Base-by-base conservation (phyloP, 2,888 invertebrate species). In the Galeopsomyia nigrocyanea region DNA sequence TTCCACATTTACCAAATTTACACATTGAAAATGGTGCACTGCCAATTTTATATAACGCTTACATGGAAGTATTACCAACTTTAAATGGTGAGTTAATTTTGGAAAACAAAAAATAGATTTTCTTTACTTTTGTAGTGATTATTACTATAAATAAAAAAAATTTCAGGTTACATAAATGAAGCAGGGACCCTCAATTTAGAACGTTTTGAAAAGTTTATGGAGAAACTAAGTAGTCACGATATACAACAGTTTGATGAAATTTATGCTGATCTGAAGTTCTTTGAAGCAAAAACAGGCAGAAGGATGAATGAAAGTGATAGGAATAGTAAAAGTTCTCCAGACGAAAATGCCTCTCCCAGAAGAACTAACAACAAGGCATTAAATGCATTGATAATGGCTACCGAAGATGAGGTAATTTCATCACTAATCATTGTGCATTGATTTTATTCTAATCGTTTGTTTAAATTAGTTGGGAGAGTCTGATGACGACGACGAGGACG, bases 1-100 rank as follows among this genome's bases (percentile, higher is more conserved):
- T 99, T 80, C 99, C 99, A 0, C 92, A 98, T 88, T 89, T 99
- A 77, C 99, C 99, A 2, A 93, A 97, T 86, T 90, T 99, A 86
- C 97, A 99, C 86, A 99, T 99, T 78, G 91, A 92, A 78, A 93
- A 94, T 82, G 96, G 96, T 81, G 96, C 97, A 16, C 87, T 99
- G 76, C 95, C 97, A 0, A 84, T 94, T 75, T 88, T 99, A 53
- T 98, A 97, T 87, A 90, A 91, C 80, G 93, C 93, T 0, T 98
- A 99, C 87, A 97, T 93, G 88, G 90, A 91, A 61, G 92, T 97
- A 50, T 88, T 98, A 80, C 97, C 97, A 0, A 91, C 91, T 50
- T 89, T 98, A 77, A 94, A 93, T 86, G 98, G 97, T 93, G 86
- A 60, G 14, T 68, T 26, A 58, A 0, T 9, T 50, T 58, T 53